Base-by-base conservation (phyloP, 2,797 vertebrate species). In the Momotus momota region DNA sequence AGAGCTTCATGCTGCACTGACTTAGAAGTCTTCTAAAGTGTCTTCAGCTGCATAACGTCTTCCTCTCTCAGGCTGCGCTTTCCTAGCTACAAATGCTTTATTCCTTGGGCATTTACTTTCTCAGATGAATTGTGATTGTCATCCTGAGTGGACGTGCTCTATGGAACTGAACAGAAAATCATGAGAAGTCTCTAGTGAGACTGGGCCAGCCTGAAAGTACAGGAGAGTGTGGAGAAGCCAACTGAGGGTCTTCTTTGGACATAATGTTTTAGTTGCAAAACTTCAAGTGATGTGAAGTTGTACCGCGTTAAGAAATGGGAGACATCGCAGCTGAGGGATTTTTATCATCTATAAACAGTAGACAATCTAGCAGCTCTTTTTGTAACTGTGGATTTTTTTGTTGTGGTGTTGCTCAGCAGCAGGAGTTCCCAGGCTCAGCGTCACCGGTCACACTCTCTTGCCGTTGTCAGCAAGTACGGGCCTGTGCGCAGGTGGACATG, bases 241-340 rank as follows among this genome's bases (percentile, higher is more conserved):
- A 29, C 31, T 43, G 71, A 41, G 52, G 57, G 19, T 92, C 52
- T 54, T n/a, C 9, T 1, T 27, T 51, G 49, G 26, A 14, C 29
- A 4, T 31, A 14, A 2, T 3, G 14, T 7, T 83, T 25, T 5
- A 6, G 29, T n/a, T 48, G 41, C 35, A 64, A 10, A 80, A 18
- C 65, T 31, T 25, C 7, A 51, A 58, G 60, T 5, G 45, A 23
- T 0, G 0, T 5, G 45, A 70, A 77, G 29, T 21, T 25, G 23
- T 43, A 1, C 29, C 45, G 16, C 17, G 29, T 40, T 43, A 20
- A 78, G 38, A 40, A 13, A 25, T 23, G 22, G 38, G 19, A 14
- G 52, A 25, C 72, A 16, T 4, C 0, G 1, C 48, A 85, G 45
- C 6, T 14, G 60, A 48, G 62, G 40, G 29, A 3, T 45, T 45